Evolutionary conservation across 2,888 invertebrate species (phyloP), one percentile per base, ranked within the genome.

Genomic region (Synergus laeviventris): DNA sequence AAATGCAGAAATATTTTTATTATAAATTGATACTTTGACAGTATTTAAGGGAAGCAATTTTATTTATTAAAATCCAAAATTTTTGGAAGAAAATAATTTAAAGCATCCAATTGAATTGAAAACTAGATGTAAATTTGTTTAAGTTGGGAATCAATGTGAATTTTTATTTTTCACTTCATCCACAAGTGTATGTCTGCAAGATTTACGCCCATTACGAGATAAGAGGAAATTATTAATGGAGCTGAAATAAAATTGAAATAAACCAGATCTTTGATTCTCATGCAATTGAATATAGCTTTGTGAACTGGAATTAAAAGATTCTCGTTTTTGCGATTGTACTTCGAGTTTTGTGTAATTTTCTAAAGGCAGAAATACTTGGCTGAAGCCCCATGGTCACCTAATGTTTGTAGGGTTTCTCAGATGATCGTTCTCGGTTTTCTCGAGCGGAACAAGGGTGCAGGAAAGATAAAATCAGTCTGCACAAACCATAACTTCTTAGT

Each of bases 321-420:
- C 31, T 70, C 45, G 12, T 70, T 70, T 45, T 49, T 70, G 7
- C 49, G 9, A 49, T 70, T 42, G 16, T 45, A 70, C 45, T 3
- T 5, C 49, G 4, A 31, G 49, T 36, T 70, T 49, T 49, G n/a
- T 70, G n/a, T 49, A 70, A 49, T 70, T 70, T 49, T 70, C 49
- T 70, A 24, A 49, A 70, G 49, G 75, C 73, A 81, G 76, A 83
- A 87, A 89, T 89, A 85, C 84, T 84, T 85, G 81, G 77, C 77
- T 80, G 89, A 89, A 89, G 89, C 89, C 89, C 81, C 80, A 82
- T 81, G 79, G 82, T 80, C 78, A 76, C 80, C 79, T 76, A 66
- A 75, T 75, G 74, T 79, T 75, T 79, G 79, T 86, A 84, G 74
- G 89, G 87, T 85, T 89, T 88, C 87, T 76, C 75, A 74, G 73